Evolutionary conservation across 1,140 invertebrate species (phyloP), one percentile per base, ranked within the genome.

Genomic region (Cydia strobilella): DNA sequence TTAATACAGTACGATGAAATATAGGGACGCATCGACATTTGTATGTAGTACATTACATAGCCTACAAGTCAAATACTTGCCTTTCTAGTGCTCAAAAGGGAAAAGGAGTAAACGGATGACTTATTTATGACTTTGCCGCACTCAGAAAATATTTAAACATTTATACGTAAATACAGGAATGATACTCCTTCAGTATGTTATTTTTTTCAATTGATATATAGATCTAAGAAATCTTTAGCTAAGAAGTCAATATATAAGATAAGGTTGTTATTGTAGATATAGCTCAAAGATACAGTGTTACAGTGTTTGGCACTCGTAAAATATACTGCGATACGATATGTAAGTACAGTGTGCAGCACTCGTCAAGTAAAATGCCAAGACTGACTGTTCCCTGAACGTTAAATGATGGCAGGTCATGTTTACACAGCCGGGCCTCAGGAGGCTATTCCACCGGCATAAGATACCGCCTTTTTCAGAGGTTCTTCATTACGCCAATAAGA

Each of bases 281-380:
- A 59, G 20, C 18, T 59, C 54, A 59, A 59, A 20, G 54, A 59
- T 59, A 59, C 54, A 23, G 54, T 59, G 7, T 54, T 54, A 18
- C 18, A 20, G 51, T n/a, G 18, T 23, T 59, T 23, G 7, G 54
- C 54, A 59, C 2, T 59, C 20, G 18, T 59, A 59, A 59, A 23
- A 23, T 59, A 23, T 23, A n/a, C 20, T 59, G 5, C 4, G 7
- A 9, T 59, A 59, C 54, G 31, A 31, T 31, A 31, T 31, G 31
- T 31, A 31, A 1, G 54, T 18, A 10, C 2, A 10, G 54, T 59
- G n/a, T 18, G 12, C 48, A n/a, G 4, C 20, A 59, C 18, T 23
- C 9, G 18, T 54, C 51, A 54, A n/a, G n/a, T 59, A 59, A 59
- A 59, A 59, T 59, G 10, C 54, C 15, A 59, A 23, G 54, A 23